Evolutionary conservation across 2,888 invertebrate genomes (phyloP).

Genomic region (Caradrina clavipalpis): DNA sequence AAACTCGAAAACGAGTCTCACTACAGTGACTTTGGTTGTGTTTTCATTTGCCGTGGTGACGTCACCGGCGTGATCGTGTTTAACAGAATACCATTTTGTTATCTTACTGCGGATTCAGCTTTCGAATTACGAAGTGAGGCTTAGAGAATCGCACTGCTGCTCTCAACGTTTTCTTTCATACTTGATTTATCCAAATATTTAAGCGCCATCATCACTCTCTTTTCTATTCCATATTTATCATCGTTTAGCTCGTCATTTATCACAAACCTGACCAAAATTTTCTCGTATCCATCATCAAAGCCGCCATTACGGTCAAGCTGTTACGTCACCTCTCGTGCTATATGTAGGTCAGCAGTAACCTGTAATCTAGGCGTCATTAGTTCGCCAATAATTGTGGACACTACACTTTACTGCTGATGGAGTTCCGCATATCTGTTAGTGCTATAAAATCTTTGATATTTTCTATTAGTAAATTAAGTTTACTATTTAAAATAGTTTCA

Average conservation of each 20-base stretch:
- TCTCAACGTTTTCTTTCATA: neutral
- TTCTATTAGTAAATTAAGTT: neutral
- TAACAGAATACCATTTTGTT: no score
- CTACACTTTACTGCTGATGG: conserved; percentile 45
- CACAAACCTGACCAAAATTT: conserved; percentile 9
- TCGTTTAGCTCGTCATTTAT: neutral
- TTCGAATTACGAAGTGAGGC: no score
- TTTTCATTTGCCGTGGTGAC: no score
- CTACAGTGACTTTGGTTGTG: no score
- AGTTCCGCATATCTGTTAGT: conserved; percentile 54
- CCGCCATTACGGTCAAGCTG: conserved; percentile 51
- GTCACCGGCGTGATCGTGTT: no score
- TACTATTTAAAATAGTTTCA: neutral
- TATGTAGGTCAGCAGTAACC: conserved; percentile 70
- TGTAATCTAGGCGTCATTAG: conserved; percentile 71
- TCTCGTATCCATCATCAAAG: conserved; percentile 41
- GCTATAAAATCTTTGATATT: neutral
- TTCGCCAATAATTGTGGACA: conserved; percentile 66
- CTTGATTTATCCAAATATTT: neutral
- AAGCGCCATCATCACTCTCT: no score
- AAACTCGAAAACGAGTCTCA: no score
- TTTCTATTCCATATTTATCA: neutral
- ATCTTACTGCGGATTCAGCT: no score
- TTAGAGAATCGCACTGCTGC: no score
- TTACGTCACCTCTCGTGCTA: conserved; percentile 62